Evolutionary conservation across 2,113 vertebrate genomes (phyloP).

Genomic region (Silurus meridionalis): DNA sequence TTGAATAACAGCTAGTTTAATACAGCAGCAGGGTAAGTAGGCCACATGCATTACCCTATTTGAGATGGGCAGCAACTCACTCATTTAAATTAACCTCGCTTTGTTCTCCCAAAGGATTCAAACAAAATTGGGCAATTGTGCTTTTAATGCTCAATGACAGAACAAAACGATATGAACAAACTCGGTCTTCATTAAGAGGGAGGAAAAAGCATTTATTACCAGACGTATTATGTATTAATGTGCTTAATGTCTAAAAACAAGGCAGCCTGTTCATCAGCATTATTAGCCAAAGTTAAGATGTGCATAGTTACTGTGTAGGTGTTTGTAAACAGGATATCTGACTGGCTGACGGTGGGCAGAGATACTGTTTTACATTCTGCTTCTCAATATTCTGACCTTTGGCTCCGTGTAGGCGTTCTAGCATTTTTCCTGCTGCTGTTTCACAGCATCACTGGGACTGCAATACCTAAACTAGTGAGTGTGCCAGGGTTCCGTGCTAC

Average conservation of each 20-base stretch:
- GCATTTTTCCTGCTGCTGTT: constrained; percentile 43
- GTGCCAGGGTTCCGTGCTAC: constrained; percentile 30
- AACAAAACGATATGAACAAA: constrained; percentile 33
- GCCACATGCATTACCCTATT: constrained; percentile 40
- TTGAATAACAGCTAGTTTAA: constrained; percentile 29
- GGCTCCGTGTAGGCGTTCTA: constrained; percentile 42
- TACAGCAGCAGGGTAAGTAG: constrained; percentile 32
- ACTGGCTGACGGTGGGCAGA: constrained; percentile 28
- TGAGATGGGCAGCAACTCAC: constrained; percentile 35
- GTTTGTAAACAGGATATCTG: constrained; percentile 38
- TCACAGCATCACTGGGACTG: constrained; percentile 43
- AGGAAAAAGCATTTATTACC: not conserved
- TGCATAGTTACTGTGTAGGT: constrained; percentile 32
- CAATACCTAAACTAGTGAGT: constrained; percentile 35
- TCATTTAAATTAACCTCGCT: constrained; percentile 36
- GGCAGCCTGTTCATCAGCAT: not conserved
- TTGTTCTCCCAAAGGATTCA: constrained; percentile 32
- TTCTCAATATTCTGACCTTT: constrained; percentile 48
- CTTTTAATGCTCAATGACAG: constrained; percentile 21
- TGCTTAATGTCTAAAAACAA: constrained; percentile 15
- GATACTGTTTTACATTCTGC: constrained; percentile 48
- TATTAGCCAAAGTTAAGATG: constrained; percentile 3
- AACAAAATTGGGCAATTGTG: constrained; percentile 45
- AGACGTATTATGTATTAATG: not conserved
- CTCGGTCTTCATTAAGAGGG: not conserved